Conservation (phyloP, 1,140 invertebrate species). For the Drosophila repleta region DNA sequence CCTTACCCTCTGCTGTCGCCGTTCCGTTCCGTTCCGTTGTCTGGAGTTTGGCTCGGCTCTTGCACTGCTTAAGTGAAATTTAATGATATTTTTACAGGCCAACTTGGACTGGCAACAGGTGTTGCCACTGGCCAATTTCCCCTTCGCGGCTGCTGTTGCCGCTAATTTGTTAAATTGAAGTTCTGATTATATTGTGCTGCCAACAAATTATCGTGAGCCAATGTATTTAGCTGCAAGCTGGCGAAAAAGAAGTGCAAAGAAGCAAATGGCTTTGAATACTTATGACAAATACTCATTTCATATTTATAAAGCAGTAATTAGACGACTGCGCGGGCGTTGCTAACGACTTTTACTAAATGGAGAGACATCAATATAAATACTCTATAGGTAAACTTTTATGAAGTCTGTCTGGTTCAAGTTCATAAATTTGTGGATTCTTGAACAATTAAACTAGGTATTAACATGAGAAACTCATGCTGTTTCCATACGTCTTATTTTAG, state of each 20-base stretch:
- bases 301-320: slow-evolving; percentile 29
- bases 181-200: slow-evolving; percentile 56
- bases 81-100: slow-evolving; percentile 67
- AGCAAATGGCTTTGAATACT: background rate
- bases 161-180: slow-evolving; percentile 67
- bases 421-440: too few relatives aligned
- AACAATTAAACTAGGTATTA: too few relatives aligned
- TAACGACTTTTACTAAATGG: slow-evolving; percentile 46
- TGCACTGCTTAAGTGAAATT: slow-evolving; percentile 72
- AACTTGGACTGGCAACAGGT: slow-evolving; percentile 60
- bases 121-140: slow-evolving; percentile 40
- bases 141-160: slow-evolving; percentile 25
- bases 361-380: background rate
- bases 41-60: slow-evolving; percentile 41
- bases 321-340: slow-evolving; percentile 32
- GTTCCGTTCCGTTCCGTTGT: slow-evolving; percentile 12
- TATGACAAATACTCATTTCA: background rate
- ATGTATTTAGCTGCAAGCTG: slow-evolving; percentile 6
- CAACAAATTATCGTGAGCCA: slow-evolving; percentile 18
- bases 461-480: too few relatives aligned
- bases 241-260: background rate
- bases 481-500: too few relatives aligned
- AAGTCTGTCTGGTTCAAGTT: too few relatives aligned
- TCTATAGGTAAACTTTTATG: too few relatives aligned
- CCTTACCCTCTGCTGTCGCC: background rate